phyloP scores from a whole-genome alignment of 2,113 vertebrate genomes.

The Brienomyrus longianalis region DNA sequence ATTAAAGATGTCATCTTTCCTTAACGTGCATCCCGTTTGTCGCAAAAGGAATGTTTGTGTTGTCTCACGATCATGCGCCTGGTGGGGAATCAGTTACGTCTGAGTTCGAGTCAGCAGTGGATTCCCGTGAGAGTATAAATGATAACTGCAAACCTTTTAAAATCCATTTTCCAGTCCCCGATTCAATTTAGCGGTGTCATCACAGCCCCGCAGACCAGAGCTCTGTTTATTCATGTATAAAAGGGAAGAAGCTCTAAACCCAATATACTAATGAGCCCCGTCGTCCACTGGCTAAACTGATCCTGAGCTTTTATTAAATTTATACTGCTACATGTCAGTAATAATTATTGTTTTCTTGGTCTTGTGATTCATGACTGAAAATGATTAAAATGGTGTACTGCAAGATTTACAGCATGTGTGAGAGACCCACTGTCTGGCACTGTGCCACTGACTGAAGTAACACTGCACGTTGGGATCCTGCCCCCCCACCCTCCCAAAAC shows the following conservation, averaged over 20 bases:
- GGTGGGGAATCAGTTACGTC: conserved; percentile 56
- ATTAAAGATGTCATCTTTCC: conserved; percentile 37
- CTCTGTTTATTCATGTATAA: conserved; percentile 59
- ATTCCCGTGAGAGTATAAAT: conserved; percentile 51
- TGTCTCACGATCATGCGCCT: conserved; percentile 46
- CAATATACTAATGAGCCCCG: not conserved
- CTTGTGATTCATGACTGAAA: not conserved
- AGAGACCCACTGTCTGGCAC: not conserved
- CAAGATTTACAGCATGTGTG: not conserved
- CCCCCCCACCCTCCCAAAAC: conserved; percentile 42
- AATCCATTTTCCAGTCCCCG: conserved; percentile 61
- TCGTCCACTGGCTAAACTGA: not conserved
- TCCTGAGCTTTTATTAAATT: not conserved
- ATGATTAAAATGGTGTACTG: not conserved
- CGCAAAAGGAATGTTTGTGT: conserved; percentile 43
- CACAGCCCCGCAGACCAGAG: conserved; percentile 49
- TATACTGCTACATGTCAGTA: not conserved
- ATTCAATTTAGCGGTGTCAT: conserved; percentile 59
- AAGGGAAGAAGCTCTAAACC: conserved; percentile 47
- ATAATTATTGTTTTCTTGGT: not conserved
- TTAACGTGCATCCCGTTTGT: conserved; percentile 51
- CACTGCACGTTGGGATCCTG: not conserved
- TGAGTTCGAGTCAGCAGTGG: conserved; percentile 43
- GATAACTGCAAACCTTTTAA: conserved; percentile 60
- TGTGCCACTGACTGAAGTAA: not conserved